Percentiles rank a stretch among this genome's conserved stretches.
Evolutionary conservation across 2,113 vertebrate species (phyloP).

Genomic region (Morphnarchus princeps): DNA sequence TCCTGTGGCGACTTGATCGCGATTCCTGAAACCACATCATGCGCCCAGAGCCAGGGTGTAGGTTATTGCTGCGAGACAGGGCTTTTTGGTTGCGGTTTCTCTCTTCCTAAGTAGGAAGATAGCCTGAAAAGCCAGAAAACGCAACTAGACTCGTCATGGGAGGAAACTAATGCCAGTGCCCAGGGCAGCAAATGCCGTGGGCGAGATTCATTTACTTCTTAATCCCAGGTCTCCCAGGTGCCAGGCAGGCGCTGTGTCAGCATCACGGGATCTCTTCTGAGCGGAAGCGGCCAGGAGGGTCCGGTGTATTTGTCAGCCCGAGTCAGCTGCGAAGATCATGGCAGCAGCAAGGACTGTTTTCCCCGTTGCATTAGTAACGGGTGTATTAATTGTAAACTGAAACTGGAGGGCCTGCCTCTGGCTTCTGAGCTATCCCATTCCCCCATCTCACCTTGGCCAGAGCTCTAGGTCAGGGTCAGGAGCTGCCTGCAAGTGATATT

Average conservation of each 20-base stretch:
- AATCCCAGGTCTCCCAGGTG: neutral
- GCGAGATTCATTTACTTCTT: neutral
- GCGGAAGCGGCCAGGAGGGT: neutral
- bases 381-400: neutral
- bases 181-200: neutral
- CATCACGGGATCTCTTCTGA: neutral
- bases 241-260: neutral
- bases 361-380: neutral
- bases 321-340: neutral
- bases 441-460: neutral
- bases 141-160: neutral
- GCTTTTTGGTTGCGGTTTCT: neutral
- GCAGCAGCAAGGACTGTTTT: neutral
- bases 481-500: neutral
- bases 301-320: neutral
- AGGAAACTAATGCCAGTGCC: neutral
- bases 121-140: neutral
- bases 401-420: neutral
- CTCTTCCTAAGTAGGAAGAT: neutral
- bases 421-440: neutral
- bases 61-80: neutral
- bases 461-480: neutral
- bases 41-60: neutral
- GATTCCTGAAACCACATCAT: fast-evolving
- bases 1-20: fast-evolving